Conservation (phyloP, 2,888 invertebrate species). For the Heliconius aoede region DNA sequence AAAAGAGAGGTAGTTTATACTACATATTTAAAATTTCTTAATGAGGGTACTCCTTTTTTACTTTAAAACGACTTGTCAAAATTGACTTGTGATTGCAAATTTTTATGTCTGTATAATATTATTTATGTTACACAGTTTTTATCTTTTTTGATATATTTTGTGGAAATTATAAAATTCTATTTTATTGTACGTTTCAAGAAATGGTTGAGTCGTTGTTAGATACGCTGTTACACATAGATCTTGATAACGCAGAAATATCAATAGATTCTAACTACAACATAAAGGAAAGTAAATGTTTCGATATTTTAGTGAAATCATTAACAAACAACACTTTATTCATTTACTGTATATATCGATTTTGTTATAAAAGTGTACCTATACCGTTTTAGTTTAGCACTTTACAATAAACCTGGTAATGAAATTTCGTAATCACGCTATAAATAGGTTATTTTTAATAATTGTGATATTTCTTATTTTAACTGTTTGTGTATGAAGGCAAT, state of each 20-base stretch:
- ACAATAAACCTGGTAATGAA: neutral
- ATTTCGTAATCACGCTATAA: too few species aligned
- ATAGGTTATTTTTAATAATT: too few species aligned
- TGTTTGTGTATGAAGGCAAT: too few species aligned
- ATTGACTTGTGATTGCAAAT: neutral
- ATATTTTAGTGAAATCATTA: neutral
- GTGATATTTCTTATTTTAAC: too few species aligned
- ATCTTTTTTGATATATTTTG: neutral
- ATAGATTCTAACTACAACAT: slow-evolving; percentile 20
- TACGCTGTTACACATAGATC: slow-evolving; percentile 31
- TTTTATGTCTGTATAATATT: neutral
- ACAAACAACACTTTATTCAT: neutral
- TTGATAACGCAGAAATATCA: slow-evolving; percentile 32
- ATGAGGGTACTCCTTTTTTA: slow-evolving; percentile 15
- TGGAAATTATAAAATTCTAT: neutral
- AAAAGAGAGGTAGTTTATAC: slow-evolving; percentile 62
- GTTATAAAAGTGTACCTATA: too few species aligned
- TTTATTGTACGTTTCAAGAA: neutral
- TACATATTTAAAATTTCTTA: neutral
- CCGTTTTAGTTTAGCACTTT: neutral
- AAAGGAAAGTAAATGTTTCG: slow-evolving; percentile 35
- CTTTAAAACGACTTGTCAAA: neutral
- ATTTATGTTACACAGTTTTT: neutral
- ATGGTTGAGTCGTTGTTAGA: slow-evolving; percentile 35
- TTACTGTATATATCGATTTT: too few species aligned